Evolutionary conservation across 2,113 vertebrate genomes (phyloP).

Genomic region (Pogonocichla stellata): DNA sequence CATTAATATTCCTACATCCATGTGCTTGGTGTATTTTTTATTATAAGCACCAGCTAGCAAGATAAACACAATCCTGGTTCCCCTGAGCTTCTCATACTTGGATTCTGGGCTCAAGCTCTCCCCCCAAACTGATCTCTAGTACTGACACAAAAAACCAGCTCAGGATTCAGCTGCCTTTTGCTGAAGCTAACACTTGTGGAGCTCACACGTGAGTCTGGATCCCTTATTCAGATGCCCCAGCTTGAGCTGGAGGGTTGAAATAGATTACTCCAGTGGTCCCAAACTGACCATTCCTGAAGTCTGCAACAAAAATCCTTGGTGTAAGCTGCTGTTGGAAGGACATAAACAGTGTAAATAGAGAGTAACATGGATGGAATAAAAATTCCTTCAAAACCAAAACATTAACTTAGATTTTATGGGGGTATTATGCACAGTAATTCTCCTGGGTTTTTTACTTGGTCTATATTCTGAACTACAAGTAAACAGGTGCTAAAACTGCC

Average conservation of each 20-base stretch:
- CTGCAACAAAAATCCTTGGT: not conserved
- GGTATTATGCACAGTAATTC: not conserved
- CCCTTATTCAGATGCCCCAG: not conserved
- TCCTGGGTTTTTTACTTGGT: not conserved
- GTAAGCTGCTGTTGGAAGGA: not conserved
- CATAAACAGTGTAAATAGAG: not conserved
- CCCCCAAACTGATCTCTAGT: not conserved
- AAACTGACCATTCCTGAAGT: not conserved
- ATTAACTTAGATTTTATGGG: not conserved
- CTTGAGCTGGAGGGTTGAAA: not conserved
- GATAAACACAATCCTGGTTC: not conserved
- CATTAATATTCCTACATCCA: accelerated
- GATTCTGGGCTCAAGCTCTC: not conserved
- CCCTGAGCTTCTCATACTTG: not conserved
- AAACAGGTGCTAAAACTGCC: not conserved
- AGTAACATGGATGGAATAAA: not conserved
- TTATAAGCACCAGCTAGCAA: not conserved
- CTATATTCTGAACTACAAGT: not conserved
- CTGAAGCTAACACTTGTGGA: not conserved
- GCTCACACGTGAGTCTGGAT: not conserved
- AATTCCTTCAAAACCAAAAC: not conserved
- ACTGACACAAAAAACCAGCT: not conserved
- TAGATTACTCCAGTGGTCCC: not conserved
- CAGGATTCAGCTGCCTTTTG: not conserved
- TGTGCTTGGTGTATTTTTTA: not conserved